phyloP scores from a whole-genome alignment of 1,140 invertebrate genomes.

The Zaprionus africanus region DNA sequence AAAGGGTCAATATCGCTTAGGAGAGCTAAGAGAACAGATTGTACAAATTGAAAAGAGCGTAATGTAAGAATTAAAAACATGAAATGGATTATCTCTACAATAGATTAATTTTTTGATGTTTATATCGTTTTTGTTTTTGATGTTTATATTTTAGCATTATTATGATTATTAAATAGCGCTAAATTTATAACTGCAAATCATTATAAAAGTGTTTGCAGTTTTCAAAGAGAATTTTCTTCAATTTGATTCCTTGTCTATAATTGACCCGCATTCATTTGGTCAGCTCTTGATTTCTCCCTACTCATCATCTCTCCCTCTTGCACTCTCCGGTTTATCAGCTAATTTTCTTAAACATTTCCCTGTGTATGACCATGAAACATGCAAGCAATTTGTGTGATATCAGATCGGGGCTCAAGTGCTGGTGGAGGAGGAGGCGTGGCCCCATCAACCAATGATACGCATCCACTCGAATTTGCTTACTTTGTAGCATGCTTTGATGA shows the following conservation, averaged over 20 bases:
- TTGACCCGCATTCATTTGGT: conserved; percentile 38
- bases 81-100: too few species aligned
- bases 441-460: conserved; percentile 17
- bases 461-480: conserved; percentile 63
- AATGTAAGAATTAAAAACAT: too few species aligned
- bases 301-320: not conserved
- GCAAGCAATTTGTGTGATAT: conserved; percentile 48
- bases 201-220: conserved; percentile 17
- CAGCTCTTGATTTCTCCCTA: not conserved
- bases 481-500: conserved; percentile 36
- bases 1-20: too few species aligned
- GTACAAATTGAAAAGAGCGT: too few species aligned
- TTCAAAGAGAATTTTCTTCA: conserved; percentile 18
- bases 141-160: too few species aligned
- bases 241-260: conserved; percentile 10
- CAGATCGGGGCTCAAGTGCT: conserved; percentile 47
- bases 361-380: conserved; percentile 49
- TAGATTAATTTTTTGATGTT: not conserved
- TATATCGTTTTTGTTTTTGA: too few species aligned
- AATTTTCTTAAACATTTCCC: conserved; percentile 34
- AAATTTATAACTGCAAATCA: too few species aligned
- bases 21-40: too few species aligned
- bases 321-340: conserved; percentile 36
- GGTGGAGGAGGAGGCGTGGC: too few species aligned
- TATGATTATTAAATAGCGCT: too few species aligned